Evolutionary conservation across 2,797 vertebrate genomes (phyloP).

Genomic region (Gymnodraco acuticeps): DNA sequence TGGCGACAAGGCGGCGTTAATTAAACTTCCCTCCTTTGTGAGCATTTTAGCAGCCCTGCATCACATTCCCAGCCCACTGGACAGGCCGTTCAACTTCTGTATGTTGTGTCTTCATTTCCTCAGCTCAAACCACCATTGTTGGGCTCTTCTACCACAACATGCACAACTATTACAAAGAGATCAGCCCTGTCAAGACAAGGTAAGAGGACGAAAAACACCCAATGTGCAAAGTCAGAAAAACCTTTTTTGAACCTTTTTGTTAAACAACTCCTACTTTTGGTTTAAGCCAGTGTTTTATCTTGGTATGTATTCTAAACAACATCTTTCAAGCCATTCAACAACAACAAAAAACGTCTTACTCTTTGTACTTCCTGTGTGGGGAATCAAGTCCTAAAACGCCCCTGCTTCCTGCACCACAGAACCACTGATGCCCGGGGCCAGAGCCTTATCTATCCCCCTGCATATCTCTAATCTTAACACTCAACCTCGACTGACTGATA

Average conservation of each 20-base stretch:
- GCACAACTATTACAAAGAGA: conserved; percentile 90
- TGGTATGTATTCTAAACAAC: conserved; percentile 3
- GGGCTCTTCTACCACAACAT: conserved; percentile 94
- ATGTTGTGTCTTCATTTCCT: conserved; percentile 52
- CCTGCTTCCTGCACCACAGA: conserved; percentile 66
- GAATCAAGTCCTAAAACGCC: conserved; percentile 37
- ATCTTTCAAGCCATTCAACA: neutral
- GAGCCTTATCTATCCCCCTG: conserved; percentile 71
- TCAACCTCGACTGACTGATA: conserved; percentile 77
- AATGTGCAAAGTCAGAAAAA: neutral
- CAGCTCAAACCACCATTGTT: conserved; percentile 93
- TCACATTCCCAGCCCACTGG: conserved; percentile 73
- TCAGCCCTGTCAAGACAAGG: conserved; percentile 90
- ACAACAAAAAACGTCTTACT: conserved; percentile 5
- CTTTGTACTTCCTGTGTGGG: conserved; percentile 58
- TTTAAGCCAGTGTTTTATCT: neutral
- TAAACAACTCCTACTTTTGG: neutral
- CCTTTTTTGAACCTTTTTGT: neutral
- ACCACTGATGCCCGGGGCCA: conserved; percentile 54
- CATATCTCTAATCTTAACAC: conserved; percentile 76
- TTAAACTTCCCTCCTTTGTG: conserved; percentile 74
- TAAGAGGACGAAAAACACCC: conserved; percentile 74
- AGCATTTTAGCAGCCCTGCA: conserved; percentile 70
- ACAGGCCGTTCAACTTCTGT: conserved; percentile 38
- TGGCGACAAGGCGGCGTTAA: conserved; percentile 60